These are phyloP conservation scores for Chloropsis cyanopogon DNA, from an alignment of 2,113 vertebrate genomes.

Conservation along the genomic window DNA sequence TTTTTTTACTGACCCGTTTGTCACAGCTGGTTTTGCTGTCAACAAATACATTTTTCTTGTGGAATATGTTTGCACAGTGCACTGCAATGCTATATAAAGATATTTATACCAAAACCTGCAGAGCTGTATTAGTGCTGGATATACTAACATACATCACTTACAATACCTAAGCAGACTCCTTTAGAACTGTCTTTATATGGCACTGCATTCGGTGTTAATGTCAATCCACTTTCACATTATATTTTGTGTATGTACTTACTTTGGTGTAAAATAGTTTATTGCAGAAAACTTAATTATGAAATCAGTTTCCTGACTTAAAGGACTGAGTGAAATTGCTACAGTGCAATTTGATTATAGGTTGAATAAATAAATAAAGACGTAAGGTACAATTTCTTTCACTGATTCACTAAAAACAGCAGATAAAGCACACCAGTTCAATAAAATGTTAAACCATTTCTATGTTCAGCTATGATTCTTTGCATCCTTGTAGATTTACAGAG, in stretches of 20 bases:
- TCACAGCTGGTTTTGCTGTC: neutral
- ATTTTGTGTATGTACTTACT: constrained; percentile 49
- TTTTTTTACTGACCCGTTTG: neutral
- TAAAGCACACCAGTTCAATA: constrained; percentile 10
- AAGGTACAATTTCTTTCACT: constrained; percentile 15
- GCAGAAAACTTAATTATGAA: constrained; percentile 27
- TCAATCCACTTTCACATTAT: neutral
- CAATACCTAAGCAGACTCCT: neutral
- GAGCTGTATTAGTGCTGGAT: neutral
- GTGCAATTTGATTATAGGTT: constrained; percentile 21
- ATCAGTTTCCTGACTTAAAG: neutral
- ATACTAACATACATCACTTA: neutral
- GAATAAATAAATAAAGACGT: neutral
- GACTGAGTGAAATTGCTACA: neutral
- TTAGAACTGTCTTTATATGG: neutral
- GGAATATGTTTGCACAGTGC: neutral
- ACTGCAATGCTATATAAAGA: neutral
- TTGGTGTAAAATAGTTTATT: constrained; percentile 61
- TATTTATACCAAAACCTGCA: neutral
- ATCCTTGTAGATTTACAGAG: neutral
- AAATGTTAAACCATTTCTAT: neutral
- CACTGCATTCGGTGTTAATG: neutral
- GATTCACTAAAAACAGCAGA: neutral
- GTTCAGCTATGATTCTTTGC: neutral
- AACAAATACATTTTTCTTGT: neutral